Evolutionary conservation across 1,140 invertebrate species (phyloP).

Genomic region (Diuraphis noxia): DNA sequence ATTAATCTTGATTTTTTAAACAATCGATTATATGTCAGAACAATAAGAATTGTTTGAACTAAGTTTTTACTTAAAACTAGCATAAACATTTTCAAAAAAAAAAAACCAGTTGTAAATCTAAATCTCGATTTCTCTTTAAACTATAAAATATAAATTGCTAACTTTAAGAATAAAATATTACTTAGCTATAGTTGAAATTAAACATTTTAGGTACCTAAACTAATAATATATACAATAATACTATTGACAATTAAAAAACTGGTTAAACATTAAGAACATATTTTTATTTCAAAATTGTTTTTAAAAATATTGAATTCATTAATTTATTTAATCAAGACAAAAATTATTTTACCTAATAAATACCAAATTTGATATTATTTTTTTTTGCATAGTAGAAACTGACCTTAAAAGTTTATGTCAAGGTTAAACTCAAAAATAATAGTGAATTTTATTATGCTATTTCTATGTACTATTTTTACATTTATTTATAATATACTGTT

Average conservation of each 20-base stretch:
- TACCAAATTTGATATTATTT: neutral
- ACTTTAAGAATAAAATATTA: too few species aligned
- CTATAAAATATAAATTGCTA: too few species aligned
- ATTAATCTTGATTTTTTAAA: neutral
- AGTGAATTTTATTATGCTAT: neutral
- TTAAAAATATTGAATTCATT: too few species aligned
- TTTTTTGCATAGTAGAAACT: neutral
- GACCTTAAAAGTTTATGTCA: neutral
- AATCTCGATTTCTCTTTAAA: too few species aligned
- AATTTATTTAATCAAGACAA: too few species aligned
- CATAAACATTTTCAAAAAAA: neutral
- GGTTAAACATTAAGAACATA: too few species aligned
- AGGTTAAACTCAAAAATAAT: neutral
- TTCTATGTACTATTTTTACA: neutral
- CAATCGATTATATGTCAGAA: neutral
- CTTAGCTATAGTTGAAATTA: too few species aligned
- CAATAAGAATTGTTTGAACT: neutral
- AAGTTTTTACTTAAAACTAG: neutral
- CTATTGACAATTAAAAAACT: too few species aligned
- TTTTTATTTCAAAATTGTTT: too few species aligned
- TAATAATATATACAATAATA: too few species aligned
- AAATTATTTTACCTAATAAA: neutral
- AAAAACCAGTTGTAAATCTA: neutral
- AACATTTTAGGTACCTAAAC: too few species aligned
- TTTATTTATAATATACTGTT: neutral